phyloP scores from a whole-genome alignment of 2,888 invertebrate species.

The Nysson spinosus region DNA sequence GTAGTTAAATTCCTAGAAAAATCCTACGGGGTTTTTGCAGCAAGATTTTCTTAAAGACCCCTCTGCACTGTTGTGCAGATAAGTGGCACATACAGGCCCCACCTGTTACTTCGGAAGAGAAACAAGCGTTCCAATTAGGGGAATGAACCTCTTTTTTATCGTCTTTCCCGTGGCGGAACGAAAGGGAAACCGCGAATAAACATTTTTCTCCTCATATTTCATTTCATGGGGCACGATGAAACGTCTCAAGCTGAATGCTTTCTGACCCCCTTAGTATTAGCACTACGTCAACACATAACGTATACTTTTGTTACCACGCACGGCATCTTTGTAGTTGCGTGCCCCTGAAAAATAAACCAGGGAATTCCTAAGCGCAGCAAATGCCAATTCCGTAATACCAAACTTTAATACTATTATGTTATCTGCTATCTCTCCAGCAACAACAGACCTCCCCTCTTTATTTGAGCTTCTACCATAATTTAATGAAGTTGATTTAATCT shows the following conservation, averaged over 20 bases:
- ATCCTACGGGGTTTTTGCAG: conserved; percentile 1
- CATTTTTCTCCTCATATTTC: conserved; percentile 45
- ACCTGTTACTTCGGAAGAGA: conserved; percentile 60
- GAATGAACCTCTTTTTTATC: conserved; percentile 58
- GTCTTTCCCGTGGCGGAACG: conserved; percentile 38
- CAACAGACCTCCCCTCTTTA: too few species aligned
- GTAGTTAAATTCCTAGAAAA: too few species aligned
- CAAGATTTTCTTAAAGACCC: conserved; percentile 27
- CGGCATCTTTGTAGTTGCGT: conserved; percentile 9
- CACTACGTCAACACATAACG: not conserved
- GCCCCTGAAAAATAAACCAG: not conserved
- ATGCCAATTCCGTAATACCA: too few species aligned
- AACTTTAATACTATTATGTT: too few species aligned
- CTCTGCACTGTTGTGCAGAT: conserved; percentile 26
- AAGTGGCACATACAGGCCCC: conserved; percentile 48
- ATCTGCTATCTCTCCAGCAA: too few species aligned
- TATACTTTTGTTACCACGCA: conserved; percentile 18
- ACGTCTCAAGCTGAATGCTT: conserved; percentile 14
- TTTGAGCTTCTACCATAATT: too few species aligned
- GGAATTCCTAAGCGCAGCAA: too few species aligned
- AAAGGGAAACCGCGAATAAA: conserved; percentile 55
- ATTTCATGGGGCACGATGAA: conserved; percentile 43
- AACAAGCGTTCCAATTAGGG: conserved; percentile 59
- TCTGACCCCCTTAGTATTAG: conserved; percentile 32
- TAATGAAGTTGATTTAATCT: too few species aligned